Evolutionary conservation across 1,140 invertebrate genomes (phyloP).

Genomic region (Trachymyrmex septentrionalis): DNA sequence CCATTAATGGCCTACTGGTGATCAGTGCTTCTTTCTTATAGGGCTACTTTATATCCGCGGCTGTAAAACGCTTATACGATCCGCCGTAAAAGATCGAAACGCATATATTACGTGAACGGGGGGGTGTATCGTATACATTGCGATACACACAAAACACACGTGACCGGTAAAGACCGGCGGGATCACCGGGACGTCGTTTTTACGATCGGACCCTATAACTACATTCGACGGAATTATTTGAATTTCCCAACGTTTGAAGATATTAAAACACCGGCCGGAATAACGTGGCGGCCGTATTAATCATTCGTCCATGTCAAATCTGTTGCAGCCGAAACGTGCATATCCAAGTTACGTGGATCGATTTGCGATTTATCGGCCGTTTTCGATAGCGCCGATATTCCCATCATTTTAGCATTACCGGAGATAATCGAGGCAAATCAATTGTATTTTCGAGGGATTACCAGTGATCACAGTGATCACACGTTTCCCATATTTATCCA

Average conservation of each 20-base stretch:
- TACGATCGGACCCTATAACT: slow-evolving; percentile 53
- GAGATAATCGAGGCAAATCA: slow-evolving; percentile 41
- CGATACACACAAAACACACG: slow-evolving; percentile 47
- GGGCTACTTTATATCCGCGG: slow-evolving; percentile 52
- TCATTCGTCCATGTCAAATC: slow-evolving; percentile 37
- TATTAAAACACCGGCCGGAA: slow-evolving; percentile 43
- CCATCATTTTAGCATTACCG: slow-evolving; percentile 33
- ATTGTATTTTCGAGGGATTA: slow-evolving; percentile 30
- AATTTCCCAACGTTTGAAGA: slow-evolving; percentile 46
- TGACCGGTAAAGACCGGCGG: background rate
- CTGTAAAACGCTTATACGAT: slow-evolving; percentile 57
- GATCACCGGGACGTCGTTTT: slow-evolving; percentile 51
- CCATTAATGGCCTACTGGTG: slow-evolving; percentile 43
- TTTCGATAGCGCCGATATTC: slow-evolving; percentile 28
- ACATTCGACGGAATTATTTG: slow-evolving; percentile 47
- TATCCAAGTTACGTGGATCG: slow-evolving; percentile 26
- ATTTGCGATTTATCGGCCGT: slow-evolving; percentile 52
- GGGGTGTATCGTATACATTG: slow-evolving; percentile 31
- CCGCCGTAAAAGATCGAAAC: slow-evolving; percentile 57
- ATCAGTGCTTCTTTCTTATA: slow-evolving; percentile 47
- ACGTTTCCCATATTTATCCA: background rate
- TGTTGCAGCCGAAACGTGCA: slow-evolving; percentile 3
- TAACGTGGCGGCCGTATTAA: slow-evolving; percentile 39
- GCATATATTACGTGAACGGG: slow-evolving; percentile 55
- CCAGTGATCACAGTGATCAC: background rate